Conservation (phyloP, 2,888 invertebrate species). For the Azorinus chamasolen region DNA sequence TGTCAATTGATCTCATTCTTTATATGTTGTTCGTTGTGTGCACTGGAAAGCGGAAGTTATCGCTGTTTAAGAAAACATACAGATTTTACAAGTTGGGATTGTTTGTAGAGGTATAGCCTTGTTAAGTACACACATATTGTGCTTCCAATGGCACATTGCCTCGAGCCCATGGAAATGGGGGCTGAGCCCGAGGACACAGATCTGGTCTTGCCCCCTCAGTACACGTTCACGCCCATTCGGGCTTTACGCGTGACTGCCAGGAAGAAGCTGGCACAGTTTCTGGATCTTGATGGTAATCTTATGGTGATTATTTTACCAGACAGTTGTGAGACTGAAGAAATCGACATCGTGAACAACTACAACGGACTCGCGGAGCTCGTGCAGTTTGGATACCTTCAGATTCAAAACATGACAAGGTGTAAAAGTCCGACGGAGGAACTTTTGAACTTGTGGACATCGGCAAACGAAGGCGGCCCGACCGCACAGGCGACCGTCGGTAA, state of each 20-base stretch:
- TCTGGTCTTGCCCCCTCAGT: constrained; percentile 18
- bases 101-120: too few species aligned
- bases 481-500: constrained; percentile 47
- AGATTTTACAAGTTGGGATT: too few species aligned
- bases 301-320: too few species aligned
- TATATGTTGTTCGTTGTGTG: too few species aligned
- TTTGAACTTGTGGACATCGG: constrained; percentile 52
- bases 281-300: constrained; percentile 49
- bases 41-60: too few species aligned
- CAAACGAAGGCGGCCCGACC: not conserved
- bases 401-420: constrained; percentile 48
- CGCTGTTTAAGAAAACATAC: too few species aligned
- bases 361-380: constrained; percentile 64
- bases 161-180: too few species aligned
- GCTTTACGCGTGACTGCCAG: constrained; percentile 44
- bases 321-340: not conserved
- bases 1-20: too few species aligned
- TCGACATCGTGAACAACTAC: constrained; percentile 53
- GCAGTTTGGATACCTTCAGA: constrained; percentile 54
- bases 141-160: too few species aligned
- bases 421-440: constrained; percentile 48
- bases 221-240: constrained; percentile 27
- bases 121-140: too few species aligned
- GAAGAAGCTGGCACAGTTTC: constrained; percentile 43
- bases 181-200: constrained; percentile 4